Percentiles rank a stretch among this genome's conserved stretches.
These are phyloP conservation scores for Netelia fuscicornis DNA, from an alignment of 2,888 invertebrate species.

Conservation along the genomic window DNA sequence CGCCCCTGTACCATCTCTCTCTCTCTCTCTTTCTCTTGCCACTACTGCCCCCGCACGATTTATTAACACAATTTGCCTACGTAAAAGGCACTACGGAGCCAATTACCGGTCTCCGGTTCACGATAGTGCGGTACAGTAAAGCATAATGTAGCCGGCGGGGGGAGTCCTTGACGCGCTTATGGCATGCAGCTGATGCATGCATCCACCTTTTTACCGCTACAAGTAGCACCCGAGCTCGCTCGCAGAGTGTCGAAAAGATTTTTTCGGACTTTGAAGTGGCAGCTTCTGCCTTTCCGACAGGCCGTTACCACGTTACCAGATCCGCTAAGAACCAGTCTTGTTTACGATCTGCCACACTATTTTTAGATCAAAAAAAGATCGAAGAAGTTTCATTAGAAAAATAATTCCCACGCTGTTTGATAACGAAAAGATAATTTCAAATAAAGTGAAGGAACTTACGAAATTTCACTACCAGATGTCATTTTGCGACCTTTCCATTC, in stretches of 20 bases:
- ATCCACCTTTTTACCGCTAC: conserved; percentile 35
- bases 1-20: neutral
- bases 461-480: no score
- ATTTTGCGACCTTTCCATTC: no score
- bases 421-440: no score
- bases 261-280: neutral
- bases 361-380: no score
- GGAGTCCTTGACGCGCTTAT: conserved; percentile 61
- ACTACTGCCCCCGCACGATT: conserved; percentile 73
- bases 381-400: no score
- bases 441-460: no score
- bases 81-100: conserved; percentile 77
- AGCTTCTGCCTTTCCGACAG: no score
- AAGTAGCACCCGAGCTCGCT: conserved; percentile 22
- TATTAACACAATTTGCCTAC: conserved; percentile 80
- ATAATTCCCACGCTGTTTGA: no score
- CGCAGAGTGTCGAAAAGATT: conserved; percentile 32
- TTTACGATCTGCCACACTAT: no score
- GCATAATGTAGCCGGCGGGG: conserved; percentile 42
- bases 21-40: conserved; percentile 37
- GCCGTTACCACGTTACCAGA: no score
- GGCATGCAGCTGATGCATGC: conserved; percentile 59
- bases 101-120: conserved; percentile 74
- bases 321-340: no score
- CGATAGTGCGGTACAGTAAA: conserved; percentile 57